Conservation (phyloP, 2,888 invertebrate genomes). For the Drosophila cognata region DNA sequence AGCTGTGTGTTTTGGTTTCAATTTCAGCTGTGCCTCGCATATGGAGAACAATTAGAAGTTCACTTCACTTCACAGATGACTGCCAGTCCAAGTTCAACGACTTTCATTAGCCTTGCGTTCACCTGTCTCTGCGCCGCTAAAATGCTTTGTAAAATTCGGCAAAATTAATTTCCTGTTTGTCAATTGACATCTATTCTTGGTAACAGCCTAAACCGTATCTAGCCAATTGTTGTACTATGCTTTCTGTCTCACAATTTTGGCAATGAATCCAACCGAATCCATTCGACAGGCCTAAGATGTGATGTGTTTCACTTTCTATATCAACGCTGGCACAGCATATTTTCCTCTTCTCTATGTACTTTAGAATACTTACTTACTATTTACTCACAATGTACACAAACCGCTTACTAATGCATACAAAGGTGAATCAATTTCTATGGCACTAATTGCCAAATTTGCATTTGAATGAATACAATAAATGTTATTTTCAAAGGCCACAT, state of each 20-base stretch:
- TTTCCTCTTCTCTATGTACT: not conserved
- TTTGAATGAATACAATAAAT: not conserved
- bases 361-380: not conserved
- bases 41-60: slow-evolving; percentile 58
- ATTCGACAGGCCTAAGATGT: slow-evolving; percentile 3
- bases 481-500: not conserved
- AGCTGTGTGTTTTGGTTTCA: slow-evolving; percentile 13
- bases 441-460: not conserved
- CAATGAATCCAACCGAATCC: not conserved
- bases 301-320: slow-evolving; percentile 12
- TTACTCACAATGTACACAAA: not conserved
- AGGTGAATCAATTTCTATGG: not conserved
- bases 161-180: slow-evolving; percentile 60
- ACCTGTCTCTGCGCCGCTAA: not conserved
- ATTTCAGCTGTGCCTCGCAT: slow-evolving; percentile 23
- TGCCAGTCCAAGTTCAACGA: slow-evolving; percentile 48
- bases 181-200: slow-evolving; percentile 21
- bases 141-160: slow-evolving; percentile 35
- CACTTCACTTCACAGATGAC: slow-evolving; percentile 25
- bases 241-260: not conserved
- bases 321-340: slow-evolving; percentile 9
- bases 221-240: slow-evolving; percentile 12
- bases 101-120: slow-evolving; percentile 33
- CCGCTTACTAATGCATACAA: not conserved
- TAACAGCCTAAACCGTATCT: not conserved